Base-by-base conservation (phyloP, 2,797 vertebrate species). In the Tauraco hartlaubi region DNA sequence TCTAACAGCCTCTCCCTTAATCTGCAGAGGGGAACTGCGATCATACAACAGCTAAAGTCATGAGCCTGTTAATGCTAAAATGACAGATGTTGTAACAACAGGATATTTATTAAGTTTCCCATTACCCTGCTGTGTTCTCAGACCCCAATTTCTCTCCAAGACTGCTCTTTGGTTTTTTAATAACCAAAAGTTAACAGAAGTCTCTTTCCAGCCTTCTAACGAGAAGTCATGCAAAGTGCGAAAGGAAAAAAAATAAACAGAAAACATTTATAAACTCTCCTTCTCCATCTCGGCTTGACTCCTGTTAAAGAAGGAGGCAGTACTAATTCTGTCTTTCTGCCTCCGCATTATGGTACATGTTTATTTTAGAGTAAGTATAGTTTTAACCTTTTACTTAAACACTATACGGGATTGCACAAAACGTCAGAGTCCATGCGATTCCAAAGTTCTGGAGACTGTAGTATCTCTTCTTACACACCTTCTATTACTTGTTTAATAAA, bases 41-140 rank as follows among this genome's bases (percentile, higher is more conserved):
- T 93, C 83, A 44, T 46, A 73, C 74, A 80, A 84, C 67, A 81
- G 82, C 92, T 82, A 83, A 83, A 66, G 48, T 87, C 79, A 26
- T 69, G 76, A 93, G 87, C 59, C 68, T 76, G 85, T 95, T 95
- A 92, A 95, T 89, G 75, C 43, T 87, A 48, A 91, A 91, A 93
- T 94, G 77, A 92, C 74, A 89, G 93, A 85, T 80, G 73, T 80
- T 88, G 82, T 64, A 96, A 96, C 92, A 93, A 96, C 94, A 73
- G 52, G 41, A 67, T 85, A 93, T 97, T 97, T 94, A 92, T 77
- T 91, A 94, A 92, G 92, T 61, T 41, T 94, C 85, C 67, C 67
- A 72, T 76, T 69, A 51, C n/a, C 82, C 95, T 90, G 52, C 84
- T 81, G 89, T 18, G 73, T 85, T 88, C 78, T 94, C 81, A 73